phyloP scores from a whole-genome alignment of 2,888 invertebrate genomes.

The Chelonus formosanus region DNA sequence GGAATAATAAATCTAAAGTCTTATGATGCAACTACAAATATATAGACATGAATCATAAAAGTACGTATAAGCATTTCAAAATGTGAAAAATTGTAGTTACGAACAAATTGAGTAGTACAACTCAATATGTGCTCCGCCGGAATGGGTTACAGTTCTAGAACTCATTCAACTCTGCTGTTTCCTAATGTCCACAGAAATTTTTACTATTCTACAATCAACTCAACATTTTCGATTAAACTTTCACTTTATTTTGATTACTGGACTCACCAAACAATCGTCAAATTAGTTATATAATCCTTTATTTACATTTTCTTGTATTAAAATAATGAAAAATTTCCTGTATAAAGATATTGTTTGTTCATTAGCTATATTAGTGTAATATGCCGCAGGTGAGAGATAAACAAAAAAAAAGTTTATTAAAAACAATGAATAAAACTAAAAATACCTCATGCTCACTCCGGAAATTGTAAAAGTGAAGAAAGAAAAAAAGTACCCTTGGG shows the following conservation, averaged over 20 bases:
- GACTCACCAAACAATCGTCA: neutral
- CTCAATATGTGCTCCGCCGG: conserved; percentile 11
- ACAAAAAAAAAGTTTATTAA: no score
- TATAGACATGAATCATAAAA: conserved; percentile 32
- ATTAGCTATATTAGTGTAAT: no score
- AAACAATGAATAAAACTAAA: no score
- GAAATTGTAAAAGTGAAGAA: no score
- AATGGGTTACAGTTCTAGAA: conserved; percentile 31
- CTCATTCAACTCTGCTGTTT: conserved; percentile 23
- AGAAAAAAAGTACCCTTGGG: no score
- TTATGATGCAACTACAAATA: conserved; percentile 29
- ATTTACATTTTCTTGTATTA: neutral
- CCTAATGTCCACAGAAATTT: neutral
- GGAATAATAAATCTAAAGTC: conserved; percentile 31
- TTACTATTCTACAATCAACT: conserved; percentile 21
- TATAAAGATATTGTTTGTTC: no score
- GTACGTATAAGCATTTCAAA: conserved; percentile 26
- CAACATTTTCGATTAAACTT: conserved; percentile 28
- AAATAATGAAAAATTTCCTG: neutral
- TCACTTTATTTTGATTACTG: conserved; percentile 9
- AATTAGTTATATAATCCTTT: neutral
- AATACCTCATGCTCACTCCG: no score
- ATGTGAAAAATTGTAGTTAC: conserved; percentile 16
- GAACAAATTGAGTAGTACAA: conserved; percentile 21
- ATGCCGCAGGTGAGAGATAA: no score